These are phyloP conservation scores for Silurus meridionalis DNA, from an alignment of 2,113 vertebrate genomes.

Conservation along the genomic window DNA sequence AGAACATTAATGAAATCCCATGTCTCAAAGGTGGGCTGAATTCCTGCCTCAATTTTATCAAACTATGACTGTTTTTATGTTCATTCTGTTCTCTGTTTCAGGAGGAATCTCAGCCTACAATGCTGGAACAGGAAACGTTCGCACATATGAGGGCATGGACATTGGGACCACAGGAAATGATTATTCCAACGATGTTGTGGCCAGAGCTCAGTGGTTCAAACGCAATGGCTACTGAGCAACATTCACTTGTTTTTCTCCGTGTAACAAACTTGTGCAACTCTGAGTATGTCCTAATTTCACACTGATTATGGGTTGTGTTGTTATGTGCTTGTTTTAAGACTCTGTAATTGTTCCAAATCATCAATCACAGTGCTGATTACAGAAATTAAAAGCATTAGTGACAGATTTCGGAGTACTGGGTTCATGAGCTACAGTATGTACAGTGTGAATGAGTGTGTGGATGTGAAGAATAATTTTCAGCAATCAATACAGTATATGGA, in stretches of 20 bases:
- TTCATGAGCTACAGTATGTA: background rate
- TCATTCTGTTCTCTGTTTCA: slow-evolving; percentile 39
- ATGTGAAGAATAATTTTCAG: background rate
- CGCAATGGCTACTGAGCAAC: slow-evolving; percentile 63
- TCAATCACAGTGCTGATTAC: background rate
- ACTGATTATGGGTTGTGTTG: background rate
- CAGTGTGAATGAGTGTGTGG: background rate
- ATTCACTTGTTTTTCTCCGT: background rate
- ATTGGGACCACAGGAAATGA: slow-evolving; percentile 60
- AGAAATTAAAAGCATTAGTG: background rate
- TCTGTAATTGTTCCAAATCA: background rate
- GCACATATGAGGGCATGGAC: slow-evolving; percentile 50
- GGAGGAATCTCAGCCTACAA: slow-evolving; percentile 69
- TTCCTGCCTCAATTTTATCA: no score
- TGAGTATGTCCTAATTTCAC: background rate
- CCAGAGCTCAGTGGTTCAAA: slow-evolving; percentile 66
- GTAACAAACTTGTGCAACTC: no score
- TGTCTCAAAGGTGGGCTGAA: no score
- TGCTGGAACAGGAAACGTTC: slow-evolving; percentile 53
- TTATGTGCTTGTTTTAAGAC: background rate
- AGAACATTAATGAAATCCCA: no score
- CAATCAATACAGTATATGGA: no score
- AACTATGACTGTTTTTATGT: background rate
- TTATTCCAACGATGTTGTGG: slow-evolving; percentile 74
- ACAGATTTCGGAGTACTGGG: background rate